Base-by-base conservation (phyloP, 1,140 invertebrate genomes). In the Caenorhabditis tropicalis region DNA sequence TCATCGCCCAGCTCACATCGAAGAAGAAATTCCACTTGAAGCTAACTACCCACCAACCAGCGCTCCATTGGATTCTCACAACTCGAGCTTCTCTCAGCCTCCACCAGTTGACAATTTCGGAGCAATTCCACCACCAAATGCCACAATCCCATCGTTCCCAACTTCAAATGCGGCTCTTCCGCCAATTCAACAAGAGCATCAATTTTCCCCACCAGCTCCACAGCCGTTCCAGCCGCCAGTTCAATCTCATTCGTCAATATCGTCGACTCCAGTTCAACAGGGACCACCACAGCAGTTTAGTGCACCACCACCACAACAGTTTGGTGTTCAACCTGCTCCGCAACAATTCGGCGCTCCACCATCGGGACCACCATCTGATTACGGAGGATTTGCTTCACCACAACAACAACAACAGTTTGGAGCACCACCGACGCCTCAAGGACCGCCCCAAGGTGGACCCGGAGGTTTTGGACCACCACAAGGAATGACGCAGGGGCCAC, bases 11-110 rank as follows among this genome's bases (percentile, higher is more conserved):
- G 51, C 83, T 43, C 83, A 24, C 16, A 29, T 49, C 48, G 79
- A 85, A 27, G 65, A 80, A 79, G 83, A 65, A n/a, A 85, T 85
- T 29, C 79, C 83, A 21, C 29, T 81, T 2, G 83, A 85, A 21
- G 29, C 27, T 24, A 36, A 27, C 19, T 39, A 33, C 24, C n/a
- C 58, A n/a, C 21, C 56, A 58, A 74, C 46, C 58, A 46, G n/a
- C 65, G 16, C 31, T 9, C 12, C 49, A 6, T 24, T 19, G 43
- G 48, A 36, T 9, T 79, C 46, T n/a, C 79, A 43, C 31, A 85
- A 39, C 83, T 53, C 39, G 29, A 84, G 39, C 24, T 79, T 49
- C 83, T 53, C 51, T 53, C n/a, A 31, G n/a, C 74, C 31, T 7
- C 56, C 81, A 19, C 65, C 65, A 43, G n/a, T 74, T 74, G 65